Evolutionary conservation across 1,140 invertebrate genomes (phyloP).

Genomic region (Polyergus mexicanus): DNA sequence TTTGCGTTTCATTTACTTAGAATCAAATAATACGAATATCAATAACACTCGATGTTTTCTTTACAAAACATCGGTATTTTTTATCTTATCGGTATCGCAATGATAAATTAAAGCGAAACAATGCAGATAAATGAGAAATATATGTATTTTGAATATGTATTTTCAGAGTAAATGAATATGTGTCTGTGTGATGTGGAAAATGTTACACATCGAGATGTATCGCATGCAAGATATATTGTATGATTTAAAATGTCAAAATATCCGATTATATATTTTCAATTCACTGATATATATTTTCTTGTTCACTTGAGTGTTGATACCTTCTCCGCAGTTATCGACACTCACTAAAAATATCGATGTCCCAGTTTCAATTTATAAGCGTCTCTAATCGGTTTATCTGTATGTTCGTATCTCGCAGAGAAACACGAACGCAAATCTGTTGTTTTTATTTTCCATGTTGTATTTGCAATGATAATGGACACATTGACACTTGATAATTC

Average conservation of each 20-base stretch:
- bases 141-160: background rate
- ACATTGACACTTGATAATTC: slow-evolving; percentile 13
- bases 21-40: background rate
- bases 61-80: background rate
- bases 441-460: background rate
- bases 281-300: background rate
- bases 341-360: slow-evolving; percentile 1
- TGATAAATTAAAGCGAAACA: slow-evolving; percentile 41
- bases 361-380: slow-evolving; percentile 23
- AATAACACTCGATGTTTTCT: background rate
- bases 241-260: background rate
- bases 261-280: background rate
- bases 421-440: slow-evolving; percentile 12
- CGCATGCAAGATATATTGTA: background rate
- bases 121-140: slow-evolving; percentile 6
- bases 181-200: background rate
- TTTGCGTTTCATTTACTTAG: background rate
- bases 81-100: slow-evolving; percentile 2
- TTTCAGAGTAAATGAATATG: background rate
- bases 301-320: background rate
- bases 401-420: slow-evolving; percentile 3
- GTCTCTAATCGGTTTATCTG: background rate
- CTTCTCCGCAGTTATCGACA: slow-evolving; percentile 24
- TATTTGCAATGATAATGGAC: background rate
- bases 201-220: background rate